Base-by-base conservation (phyloP, 2,888 invertebrate species). In the Isoperla grammatica region DNA sequence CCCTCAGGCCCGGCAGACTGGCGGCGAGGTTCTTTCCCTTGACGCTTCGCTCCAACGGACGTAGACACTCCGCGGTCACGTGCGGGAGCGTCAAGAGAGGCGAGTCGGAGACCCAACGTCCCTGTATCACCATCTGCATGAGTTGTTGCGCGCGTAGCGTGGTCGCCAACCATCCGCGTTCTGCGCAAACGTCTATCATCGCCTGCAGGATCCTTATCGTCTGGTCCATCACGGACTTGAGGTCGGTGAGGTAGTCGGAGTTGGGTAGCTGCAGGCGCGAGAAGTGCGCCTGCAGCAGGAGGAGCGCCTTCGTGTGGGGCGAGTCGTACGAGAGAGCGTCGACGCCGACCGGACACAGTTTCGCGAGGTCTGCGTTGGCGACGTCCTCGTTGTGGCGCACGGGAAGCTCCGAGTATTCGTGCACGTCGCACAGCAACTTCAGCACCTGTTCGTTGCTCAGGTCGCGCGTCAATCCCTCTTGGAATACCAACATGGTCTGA, bases 321-420 rank as follows among this genome's bases (percentile, higher is more conserved):
- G 93, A 94, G 76, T 96, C 97, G 68, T 88, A 85, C 0, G 86
- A 81, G 56, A 87, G 77, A 0, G 85, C 76, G 70, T 88, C 85
- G 1, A 90, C 87, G 62, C 84, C 78, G 64, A 87, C 76, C 1
- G 88, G 85, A 66, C 94, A 87, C 63, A 80, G 76, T 69, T 87
- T 85, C 0, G 91, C 85, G 61, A 98, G 76, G 68, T 95, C 91
- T 49, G 87, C 89, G 73, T 99, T 99, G 45, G 90, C 80, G 62
- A 87, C 76, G 71, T 99, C 98, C 75, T 99, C 99, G 72, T 99
- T 99, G 73, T 99, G 99, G 56, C 99, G 81, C 1, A 99, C 98
- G 0, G 99, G 99, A 65, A 99, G 80, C 67, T 96, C 89, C 60
- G 88, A 85, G 71, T 95, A 92, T 69, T 99, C 99, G 66, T 92